Percentiles rank a stretch among this genome's conserved stretches.
phyloP scores from a whole-genome alignment of 2,888 invertebrate species.

The Plebejus anna region DNA sequence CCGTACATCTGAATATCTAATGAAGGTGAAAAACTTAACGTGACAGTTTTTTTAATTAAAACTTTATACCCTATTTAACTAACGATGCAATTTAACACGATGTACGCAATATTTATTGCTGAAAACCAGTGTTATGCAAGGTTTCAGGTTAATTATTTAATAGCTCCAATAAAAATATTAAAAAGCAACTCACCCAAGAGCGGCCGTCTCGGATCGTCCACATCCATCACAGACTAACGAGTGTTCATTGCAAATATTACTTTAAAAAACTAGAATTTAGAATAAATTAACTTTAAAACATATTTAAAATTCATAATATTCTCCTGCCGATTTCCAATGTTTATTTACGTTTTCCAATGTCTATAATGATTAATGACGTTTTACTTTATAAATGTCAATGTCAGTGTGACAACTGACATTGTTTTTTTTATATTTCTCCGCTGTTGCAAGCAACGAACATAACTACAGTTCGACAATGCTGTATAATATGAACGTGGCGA shows the following conservation, averaged over 20 bases:
- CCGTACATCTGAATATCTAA: neutral
- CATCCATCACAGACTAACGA: constrained; percentile 39
- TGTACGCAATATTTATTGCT: constrained; percentile 12
- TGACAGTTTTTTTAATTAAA: neutral
- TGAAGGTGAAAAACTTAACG: neutral
- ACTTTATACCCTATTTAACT: neutral
- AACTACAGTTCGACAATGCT: no score
- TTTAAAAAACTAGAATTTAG: neutral
- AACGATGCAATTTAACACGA: constrained; percentile 5
- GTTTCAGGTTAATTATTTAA: constrained; percentile 22
- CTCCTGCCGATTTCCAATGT: neutral
- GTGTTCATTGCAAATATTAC: neutral
- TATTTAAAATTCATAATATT: neutral
- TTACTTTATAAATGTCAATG: neutral
- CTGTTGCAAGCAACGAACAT: neutral
- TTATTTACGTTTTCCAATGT: neutral
- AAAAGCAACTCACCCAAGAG: constrained; percentile 41
- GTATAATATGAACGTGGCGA: no score
- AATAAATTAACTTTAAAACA: constrained; percentile 16
- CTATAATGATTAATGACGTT: neutral
- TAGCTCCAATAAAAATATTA: neutral
- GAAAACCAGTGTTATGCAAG: constrained; percentile 18
- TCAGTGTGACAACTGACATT: constrained; percentile 4
- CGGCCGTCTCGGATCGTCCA: constrained; percentile 43
- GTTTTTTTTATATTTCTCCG: neutral